Conservation (phyloP, 1,140 invertebrate genomes). For the Apocrypta bakeri region DNA sequence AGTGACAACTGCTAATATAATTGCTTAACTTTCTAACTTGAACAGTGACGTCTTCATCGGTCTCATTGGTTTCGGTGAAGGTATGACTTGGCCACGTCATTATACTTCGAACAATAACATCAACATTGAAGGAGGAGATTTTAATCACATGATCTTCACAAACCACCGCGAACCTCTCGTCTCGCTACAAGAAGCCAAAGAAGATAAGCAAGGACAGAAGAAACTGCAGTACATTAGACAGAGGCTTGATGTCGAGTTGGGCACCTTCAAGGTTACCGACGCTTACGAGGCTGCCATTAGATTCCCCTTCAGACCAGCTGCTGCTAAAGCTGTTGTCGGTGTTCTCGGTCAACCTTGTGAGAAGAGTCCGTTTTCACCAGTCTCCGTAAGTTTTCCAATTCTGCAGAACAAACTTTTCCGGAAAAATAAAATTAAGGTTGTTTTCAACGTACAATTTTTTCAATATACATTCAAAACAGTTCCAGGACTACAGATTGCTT, state of each 20-base stretch:
- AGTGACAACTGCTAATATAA: too few relatives aligned
- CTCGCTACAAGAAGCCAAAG: slow-evolving; percentile 64
- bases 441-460: neutral
- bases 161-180: slow-evolving; percentile 53
- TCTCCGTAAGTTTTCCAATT: slow-evolving; percentile 63
- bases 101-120: slow-evolving; percentile 76
- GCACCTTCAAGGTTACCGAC: slow-evolving; percentile 66
- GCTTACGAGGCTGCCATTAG: slow-evolving; percentile 76
- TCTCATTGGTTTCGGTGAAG: slow-evolving; percentile 77
- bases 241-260: slow-evolving; percentile 66
- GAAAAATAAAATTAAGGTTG: too few relatives aligned
- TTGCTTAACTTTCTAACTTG: slow-evolving; percentile 35
- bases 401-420: too few relatives aligned
- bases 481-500: slow-evolving; percentile 72
- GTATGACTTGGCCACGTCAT: slow-evolving; percentile 75
- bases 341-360: slow-evolving; percentile 69
- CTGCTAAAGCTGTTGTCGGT: slow-evolving; percentile 77
- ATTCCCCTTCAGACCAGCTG: slow-evolving; percentile 79
- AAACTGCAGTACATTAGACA: slow-evolving; percentile 61
- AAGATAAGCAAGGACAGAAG: slow-evolving; percentile 52
- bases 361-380: slow-evolving; percentile 64
- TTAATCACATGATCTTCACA: slow-evolving; percentile 73
- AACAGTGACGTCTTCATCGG: slow-evolving; percentile 76
- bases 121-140: slow-evolving; percentile 75
- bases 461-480: slow-evolving; percentile 58